Percentiles rank a stretch among this genome's conserved stretches.
phyloP scores from a whole-genome alignment of 2,888 invertebrate species.

The Coronaproctus castanopsis region DNA sequence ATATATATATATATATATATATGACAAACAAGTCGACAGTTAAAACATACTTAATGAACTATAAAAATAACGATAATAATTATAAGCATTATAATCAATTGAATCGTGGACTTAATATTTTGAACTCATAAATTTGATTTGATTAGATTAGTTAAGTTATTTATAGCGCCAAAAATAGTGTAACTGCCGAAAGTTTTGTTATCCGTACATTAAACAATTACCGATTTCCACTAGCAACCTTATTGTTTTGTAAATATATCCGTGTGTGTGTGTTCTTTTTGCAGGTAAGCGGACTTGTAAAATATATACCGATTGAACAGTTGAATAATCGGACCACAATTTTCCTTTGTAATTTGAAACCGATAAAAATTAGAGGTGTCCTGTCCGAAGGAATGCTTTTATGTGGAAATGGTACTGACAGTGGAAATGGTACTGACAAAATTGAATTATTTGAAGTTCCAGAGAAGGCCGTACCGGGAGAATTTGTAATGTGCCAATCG shows the following conservation, averaged over 20 bases:
- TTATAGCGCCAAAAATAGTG: too few relatives aligned
- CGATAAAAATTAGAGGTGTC: slow-evolving; percentile 31
- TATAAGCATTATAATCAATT: too few relatives aligned
- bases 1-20: too few relatives aligned
- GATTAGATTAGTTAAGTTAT: too few relatives aligned
- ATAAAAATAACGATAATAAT: too few relatives aligned
- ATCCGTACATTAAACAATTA: too few relatives aligned
- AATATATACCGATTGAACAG: neutral
- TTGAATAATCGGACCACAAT: neutral
- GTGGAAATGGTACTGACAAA: slow-evolving; percentile 54
- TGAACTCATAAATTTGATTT: too few relatives aligned
- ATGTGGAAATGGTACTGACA: slow-evolving; percentile 65
- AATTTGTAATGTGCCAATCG: slow-evolving; percentile 27
- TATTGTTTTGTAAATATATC: neutral
- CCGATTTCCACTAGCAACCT: too few relatives aligned
- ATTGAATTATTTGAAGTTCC: slow-evolving; percentile 68
- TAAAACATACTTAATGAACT: too few relatives aligned
- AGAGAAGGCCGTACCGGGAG: slow-evolving; percentile 44
- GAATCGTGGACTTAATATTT: too few relatives aligned
- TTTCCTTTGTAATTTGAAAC: slow-evolving; percentile 3
- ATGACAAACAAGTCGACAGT: too few relatives aligned
- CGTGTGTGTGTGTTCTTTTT: neutral
- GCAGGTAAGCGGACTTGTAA: slow-evolving; percentile 11
- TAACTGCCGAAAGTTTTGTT: too few relatives aligned
- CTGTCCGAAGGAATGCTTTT: slow-evolving; percentile 90